Evolutionary conservation across 1,140 invertebrate species (phyloP), one percentile per base, ranked within the genome.

Genomic region (Elysia chlorotica): DNA sequence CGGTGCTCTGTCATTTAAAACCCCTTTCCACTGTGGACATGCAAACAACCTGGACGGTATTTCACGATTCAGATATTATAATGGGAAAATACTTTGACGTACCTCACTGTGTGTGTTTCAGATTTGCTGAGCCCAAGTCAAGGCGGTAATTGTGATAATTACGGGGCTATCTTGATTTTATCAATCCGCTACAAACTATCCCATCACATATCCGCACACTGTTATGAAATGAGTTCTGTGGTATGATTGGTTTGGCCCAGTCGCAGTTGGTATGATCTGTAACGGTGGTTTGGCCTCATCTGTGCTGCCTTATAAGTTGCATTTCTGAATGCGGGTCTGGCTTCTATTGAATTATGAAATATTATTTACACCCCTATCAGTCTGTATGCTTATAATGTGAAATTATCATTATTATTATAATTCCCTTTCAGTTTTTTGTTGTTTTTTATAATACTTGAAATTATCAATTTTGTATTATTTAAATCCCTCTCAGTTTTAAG

Each of bases 81-180:
- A 48, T 48, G n/a, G n/a, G 10, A 48, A 48, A 14, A n/a, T n/a
- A 10, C 10, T 10, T 25, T 30, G 19, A 62, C 10, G 35, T 62
- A 31, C 4, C 21, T 3, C n/a, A 21, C 31, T 6, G 2, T 36
- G n/a, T 23, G 3, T 65, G 17, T 65, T 65, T 37, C 62, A 65
- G 62, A 65, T 65, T 23, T 37, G n/a, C 62, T 65, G 62, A 65
- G 25, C 33, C 62, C 62, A 36, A 65, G 6, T 37, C 38, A 23
- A n/a, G 5, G 1, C 38, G 62, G 62, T 65, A 65, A 65, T 10
- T 33, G 35, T 25, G n/a, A 17, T n/a, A n/a, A n/a, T n/a, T n/a
- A n/a, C n/a, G n/a, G 10, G 10, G n/a, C 41, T 48, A 48, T 48
- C 41, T 14, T 48, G 10, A 48, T 48, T 48, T 33, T 61, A 33